Evolutionary conservation across 2,113 vertebrate genomes (phyloP), one percentile per base, ranked within the genome.

Genomic region (Brachionichthys hirsutus): DNA sequence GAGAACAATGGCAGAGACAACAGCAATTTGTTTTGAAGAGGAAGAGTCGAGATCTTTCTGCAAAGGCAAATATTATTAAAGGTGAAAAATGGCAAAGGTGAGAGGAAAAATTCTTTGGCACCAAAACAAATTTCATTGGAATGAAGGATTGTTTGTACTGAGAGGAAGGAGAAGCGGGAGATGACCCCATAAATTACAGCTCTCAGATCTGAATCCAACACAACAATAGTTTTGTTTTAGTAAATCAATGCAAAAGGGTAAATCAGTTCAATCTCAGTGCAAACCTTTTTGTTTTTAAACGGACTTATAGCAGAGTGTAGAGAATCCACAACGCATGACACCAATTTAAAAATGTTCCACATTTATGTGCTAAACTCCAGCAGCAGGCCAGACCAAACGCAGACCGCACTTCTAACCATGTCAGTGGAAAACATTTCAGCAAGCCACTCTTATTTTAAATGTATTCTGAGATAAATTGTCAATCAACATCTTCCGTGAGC

Each of bases 321-420:
- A 20, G 45, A 42, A 48, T 47, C 40, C 49, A 70, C 53, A 46
- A 64, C 17, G 30, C 22, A 48, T 3, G 24, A 73, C 18, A 41
- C 2, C 17, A n/a, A 30, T 44, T 61, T 46, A 12, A 61, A 66
- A 41, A 54, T 64, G 50, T 78, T 63, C 54, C 57, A 42, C 44
- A 48, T 62, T 51, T 50, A 53, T 18, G 17, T 69, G 51, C 42
- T 69, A n/a, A 17, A 46, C 54, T 58, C 15, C 38, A 56, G 62
- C 51, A 60, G 24, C 35, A 10, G n/a, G 30, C 34, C 65, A 76
- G 78, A 75, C 66, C 74, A 74, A 84, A 84, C 67, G 77, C 2
- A 36, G 48, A 30, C n/a, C 10, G 2, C 36, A 38, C 12, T 10
- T 38, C 36, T 38, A 38, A 10, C 36, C 9, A 12, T 38, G 14